Percentiles rank a stretch among this genome's conserved stretches.
phyloP scores from a whole-genome alignment of 1,140 invertebrate genomes.

The Nixonia krombeini region DNA sequence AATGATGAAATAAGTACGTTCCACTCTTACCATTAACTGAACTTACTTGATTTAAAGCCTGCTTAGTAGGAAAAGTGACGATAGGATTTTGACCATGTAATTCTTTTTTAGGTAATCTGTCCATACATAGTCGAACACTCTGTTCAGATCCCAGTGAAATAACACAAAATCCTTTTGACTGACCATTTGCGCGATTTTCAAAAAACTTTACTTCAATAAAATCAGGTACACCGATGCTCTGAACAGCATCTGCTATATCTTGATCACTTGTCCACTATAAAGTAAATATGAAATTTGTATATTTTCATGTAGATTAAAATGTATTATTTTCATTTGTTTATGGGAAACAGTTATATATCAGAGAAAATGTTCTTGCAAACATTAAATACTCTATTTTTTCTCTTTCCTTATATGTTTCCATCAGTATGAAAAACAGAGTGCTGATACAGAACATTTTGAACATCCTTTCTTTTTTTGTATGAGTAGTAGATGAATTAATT shows the following conservation, averaged over 20 bases:
- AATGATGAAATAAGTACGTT: neutral
- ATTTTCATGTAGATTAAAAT: conserved; percentile 4
- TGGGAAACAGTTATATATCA: too few species aligned
- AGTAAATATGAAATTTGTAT: conserved; percentile 50
- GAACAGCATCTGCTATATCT: conserved; percentile 91
- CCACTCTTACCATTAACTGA: too few species aligned
- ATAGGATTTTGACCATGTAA: conserved; percentile 95
- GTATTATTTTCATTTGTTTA: neutral
- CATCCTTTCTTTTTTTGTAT: too few species aligned
- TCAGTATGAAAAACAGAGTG: too few species aligned
- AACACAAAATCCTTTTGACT: conserved; percentile 98
- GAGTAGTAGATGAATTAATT: too few species aligned
- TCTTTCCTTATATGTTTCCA: too few species aligned
- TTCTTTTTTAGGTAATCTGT: conserved; percentile 93
- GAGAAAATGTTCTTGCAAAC: too few species aligned
- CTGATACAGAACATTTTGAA: too few species aligned
- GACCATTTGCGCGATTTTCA: conserved; percentile 99
- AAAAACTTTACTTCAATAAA: conserved; percentile 99
- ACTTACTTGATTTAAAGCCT: conserved; percentile 78
- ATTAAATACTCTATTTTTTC: too few species aligned
- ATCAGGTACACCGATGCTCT: conserved; percentile 90
- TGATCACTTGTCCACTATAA: conserved; percentile 97
- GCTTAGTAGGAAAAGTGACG: conserved; percentile 96
- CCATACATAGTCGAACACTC: conserved; percentile 91
- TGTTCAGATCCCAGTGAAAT: conserved; percentile 93